Evolutionary conservation across 2,113 vertebrate species (phyloP).

Genomic region (Henicopernis longicauda): DNA sequence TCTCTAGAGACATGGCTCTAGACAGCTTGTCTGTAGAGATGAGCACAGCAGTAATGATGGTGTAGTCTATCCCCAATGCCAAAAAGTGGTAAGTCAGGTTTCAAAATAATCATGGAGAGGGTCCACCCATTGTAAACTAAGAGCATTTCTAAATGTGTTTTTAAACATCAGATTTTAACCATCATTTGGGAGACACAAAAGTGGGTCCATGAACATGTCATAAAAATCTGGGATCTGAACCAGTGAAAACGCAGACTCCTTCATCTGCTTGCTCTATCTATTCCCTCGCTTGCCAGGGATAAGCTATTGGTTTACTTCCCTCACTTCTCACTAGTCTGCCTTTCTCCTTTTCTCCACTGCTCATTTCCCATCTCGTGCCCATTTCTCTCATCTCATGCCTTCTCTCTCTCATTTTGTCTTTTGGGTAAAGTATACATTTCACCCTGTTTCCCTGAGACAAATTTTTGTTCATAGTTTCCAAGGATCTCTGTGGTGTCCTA

Average conservation of each 20-base stretch:
- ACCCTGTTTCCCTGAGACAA: not conserved
- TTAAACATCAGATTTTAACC: not conserved
- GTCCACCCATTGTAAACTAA: not conserved
- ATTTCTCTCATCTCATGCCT: not conserved
- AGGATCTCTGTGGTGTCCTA: not conserved
- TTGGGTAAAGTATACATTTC: not conserved
- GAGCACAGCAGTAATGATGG: not conserved
- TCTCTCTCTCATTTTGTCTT: not conserved
- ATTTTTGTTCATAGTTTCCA: not conserved
- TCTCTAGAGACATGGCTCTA: no score
- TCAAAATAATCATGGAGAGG: not conserved
- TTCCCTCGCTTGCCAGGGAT: not conserved
- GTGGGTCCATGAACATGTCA: not conserved
- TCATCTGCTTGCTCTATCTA: not conserved
- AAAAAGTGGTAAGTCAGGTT: not conserved
- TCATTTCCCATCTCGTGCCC: not conserved
- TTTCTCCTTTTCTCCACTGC: not conserved
- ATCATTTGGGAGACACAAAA: not conserved
- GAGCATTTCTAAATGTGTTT: not conserved
- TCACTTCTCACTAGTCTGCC: not conserved
- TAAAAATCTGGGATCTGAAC: not conserved
- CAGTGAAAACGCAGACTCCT: not conserved
- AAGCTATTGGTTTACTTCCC: not conserved
- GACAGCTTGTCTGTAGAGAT: not conserved
- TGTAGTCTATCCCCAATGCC: not conserved